Conservation (phyloP, 2,888 invertebrate species). For the Leptarthrus brevirostris region DNA sequence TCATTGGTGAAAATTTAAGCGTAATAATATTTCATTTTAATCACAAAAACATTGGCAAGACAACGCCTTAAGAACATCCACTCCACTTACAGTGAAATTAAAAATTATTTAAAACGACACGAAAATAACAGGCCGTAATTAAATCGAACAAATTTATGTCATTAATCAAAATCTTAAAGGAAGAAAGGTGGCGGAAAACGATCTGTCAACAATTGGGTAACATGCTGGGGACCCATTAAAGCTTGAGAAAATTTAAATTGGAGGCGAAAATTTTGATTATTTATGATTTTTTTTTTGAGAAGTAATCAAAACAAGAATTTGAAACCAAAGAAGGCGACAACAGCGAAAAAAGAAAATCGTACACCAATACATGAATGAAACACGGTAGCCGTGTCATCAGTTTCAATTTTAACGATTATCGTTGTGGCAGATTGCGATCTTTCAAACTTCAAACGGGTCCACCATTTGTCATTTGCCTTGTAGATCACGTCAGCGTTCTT, state of each 20-base stretch:
- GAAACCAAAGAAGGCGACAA: too few species aligned
- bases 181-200: conserved; percentile 5
- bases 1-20: too few species aligned
- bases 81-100: too few species aligned
- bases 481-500: background rate
- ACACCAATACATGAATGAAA: background rate
- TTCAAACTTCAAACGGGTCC: conserved; percentile 23
- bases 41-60: too few species aligned
- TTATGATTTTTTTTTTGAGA: background rate
- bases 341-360: too few species aligned
- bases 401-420: conserved; percentile 17
- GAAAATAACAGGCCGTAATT: conserved; percentile 2
- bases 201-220: conserved; percentile 16
- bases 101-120: background rate
- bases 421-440: conserved; percentile 13
- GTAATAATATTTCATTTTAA: too few species aligned
- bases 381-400: conserved; percentile 10
- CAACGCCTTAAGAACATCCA: too few species aligned
- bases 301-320: background rate
- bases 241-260: background rate
- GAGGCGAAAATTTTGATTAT: background rate
- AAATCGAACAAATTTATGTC: conserved; percentile 15
- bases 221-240: conserved; percentile 4
- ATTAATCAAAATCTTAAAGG: conserved; percentile 12
- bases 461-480: conserved; percentile 25